Evolutionary conservation across 2,113 vertebrate genomes (phyloP), one percentile per base, ranked within the genome.

Genomic region (Egretta garzetta): DNA sequence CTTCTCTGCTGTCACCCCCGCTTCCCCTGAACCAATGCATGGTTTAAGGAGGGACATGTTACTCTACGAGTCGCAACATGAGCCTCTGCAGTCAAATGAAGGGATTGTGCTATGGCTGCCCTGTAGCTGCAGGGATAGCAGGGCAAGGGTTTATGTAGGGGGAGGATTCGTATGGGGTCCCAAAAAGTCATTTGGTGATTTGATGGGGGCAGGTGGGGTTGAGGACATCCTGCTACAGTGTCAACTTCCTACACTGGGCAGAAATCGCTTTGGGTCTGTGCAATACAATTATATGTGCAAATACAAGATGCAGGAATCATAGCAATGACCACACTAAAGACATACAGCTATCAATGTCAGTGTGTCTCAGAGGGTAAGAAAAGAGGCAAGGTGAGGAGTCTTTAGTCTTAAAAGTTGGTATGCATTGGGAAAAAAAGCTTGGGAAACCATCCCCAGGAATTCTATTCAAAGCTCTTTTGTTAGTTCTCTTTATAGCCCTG

Each of bases 381-480:
- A 70, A 15, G 21, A 86, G 58, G 55, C 30, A 60, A 47, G 14
- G 86, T 43, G 71, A 73, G 30, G 30, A 70, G 30, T 10, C 2
- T 88, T 84, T 76, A 73, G 23, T 35, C 47, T 64, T 73, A 77
- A 16, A 87, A 73, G 28, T 8, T 56, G 35, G 13, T 24, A 52
- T 15, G 76, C 6, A 9, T 33, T 47, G 33, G 16, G 47, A 9
- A 3, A 64, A 59, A 88, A 76, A 24, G 4, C 68, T 91, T 95
- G 71, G 58, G 58, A 86, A 93, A 83, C 18, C 35, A 43, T 88
- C 16, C 35, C 55, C 67, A 86, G 21, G 9, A 80, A n/a, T 73
- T 76, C 53, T 39, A 21, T 66, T 91, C 75, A 80, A 95, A 95
- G 16, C 7, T 76, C 23, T 86, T 92, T 56, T 50, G 22, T 63